Evolutionary conservation across 2,888 invertebrate genomes (phyloP), one percentile per base, ranked within the genome.

Genomic region (Crematogaster levior): DNA sequence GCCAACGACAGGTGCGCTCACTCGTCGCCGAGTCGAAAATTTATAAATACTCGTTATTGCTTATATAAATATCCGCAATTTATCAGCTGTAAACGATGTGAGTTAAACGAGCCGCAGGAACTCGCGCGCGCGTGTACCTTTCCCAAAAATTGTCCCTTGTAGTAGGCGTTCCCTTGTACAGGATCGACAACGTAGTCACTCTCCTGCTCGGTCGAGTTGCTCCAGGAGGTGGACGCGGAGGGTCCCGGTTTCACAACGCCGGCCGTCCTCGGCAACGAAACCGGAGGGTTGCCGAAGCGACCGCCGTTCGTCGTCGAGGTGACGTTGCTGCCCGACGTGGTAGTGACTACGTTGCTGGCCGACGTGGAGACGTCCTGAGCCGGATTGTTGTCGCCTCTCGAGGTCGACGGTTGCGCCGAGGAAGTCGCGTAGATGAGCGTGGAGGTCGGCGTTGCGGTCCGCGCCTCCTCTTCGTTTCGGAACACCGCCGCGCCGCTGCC

Each of bases 121-220:
- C 48, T 51, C 46, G 34, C 12, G n/a, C n/a, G 43, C 43, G 15
- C 43, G 3, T 7, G 12, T 80, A 94, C 93, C 92, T 93, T 94
- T 60, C 93, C 93, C 3, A 94, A 89, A 81, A 94, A 91, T 40
- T 92, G 92, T 74, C 94, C 94, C 66, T 93, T 94, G 87, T 91
- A 90, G 82, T 94, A 94, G 34, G 93, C 92, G 79, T 93, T 93
- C 40, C 93, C 93, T 68, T 93, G 91, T 6, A 91, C 93, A 9
- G 93, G 91, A 87, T 94, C 93, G 65, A 93, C 92, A 34, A 94
- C 92, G 85, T 93, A 94, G 79, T 92, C 92, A 30, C 86, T 82
- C 74, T 93, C 90, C 87, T 93, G 92, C 27, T 91, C 90, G 15
- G 90, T 89, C 70, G 90, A 91, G 73, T 83, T 91, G 86, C 88